Percentiles rank a stretch among this genome's conserved stretches.
These are phyloP conservation scores for Periplaneta americana DNA, from an alignment of 1,140 invertebrate genomes.

Conservation along the genomic window DNA sequence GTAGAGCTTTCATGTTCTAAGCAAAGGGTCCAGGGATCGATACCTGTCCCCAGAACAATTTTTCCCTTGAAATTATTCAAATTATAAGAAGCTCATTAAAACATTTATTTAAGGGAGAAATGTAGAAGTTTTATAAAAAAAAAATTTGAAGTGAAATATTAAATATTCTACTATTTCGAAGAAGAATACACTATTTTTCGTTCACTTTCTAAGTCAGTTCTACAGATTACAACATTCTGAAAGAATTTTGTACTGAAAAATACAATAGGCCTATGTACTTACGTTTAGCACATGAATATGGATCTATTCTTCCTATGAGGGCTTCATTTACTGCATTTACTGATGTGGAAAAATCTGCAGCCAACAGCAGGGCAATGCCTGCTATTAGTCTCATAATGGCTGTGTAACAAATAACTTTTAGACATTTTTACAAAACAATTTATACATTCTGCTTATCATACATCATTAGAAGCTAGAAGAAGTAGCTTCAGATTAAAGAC, in stretches of 20 bases:
- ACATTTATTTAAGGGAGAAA: background rate
- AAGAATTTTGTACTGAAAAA: background rate
- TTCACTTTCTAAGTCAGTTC: background rate
- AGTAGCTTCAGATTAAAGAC: too few species aligned
- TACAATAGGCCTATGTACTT: background rate
- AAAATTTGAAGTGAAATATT: background rate
- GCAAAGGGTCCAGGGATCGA: too few species aligned
- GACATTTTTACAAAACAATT: background rate
- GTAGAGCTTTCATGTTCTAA: too few species aligned
- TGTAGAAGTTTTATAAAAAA: background rate
- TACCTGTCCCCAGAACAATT: too few species aligned
- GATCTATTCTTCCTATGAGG: background rate
- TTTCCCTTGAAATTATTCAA: too few species aligned
- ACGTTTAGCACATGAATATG: background rate
- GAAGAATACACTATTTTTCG: background rate
- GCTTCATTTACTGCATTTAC: background rate
- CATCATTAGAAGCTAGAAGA: background rate
- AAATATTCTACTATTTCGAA: background rate
- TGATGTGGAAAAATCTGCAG: background rate
- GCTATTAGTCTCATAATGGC: background rate
- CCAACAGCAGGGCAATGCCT: background rate
- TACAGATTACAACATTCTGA: background rate
- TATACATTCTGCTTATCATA: background rate
- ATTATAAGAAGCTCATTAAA: background rate
- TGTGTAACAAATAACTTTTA: background rate